These are phyloP conservation scores for Sinocyclocheilus anshuiensis DNA, from an alignment of 2,113 vertebrate species.

Conservation along the genomic window DNA sequence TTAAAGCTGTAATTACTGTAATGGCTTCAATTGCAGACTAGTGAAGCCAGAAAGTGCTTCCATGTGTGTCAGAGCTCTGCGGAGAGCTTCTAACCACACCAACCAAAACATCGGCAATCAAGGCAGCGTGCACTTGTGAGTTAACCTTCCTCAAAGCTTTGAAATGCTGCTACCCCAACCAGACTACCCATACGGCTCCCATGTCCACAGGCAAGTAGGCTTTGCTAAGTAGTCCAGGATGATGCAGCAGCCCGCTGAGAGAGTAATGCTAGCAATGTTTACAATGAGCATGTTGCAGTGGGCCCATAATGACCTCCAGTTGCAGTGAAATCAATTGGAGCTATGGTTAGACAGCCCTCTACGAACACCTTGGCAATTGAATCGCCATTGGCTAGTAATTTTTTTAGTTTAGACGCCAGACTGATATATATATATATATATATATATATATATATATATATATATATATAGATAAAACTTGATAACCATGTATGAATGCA, in stretches of 20 bases:
- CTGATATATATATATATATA: no score
- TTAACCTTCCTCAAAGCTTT: constrained; percentile 34
- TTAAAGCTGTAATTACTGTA: constrained; percentile 88
- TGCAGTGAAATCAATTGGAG: background rate
- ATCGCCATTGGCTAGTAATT: no score
- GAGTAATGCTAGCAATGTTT: background rate
- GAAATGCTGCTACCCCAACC: background rate
- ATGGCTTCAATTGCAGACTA: constrained; percentile 83
- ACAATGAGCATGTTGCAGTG: background rate
- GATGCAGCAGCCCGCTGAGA: background rate
- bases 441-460: no score
- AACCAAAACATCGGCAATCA: constrained; percentile 55
- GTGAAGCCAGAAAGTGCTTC: constrained; percentile 86
- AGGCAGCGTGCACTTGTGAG: constrained; percentile 27
- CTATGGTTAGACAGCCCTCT: no score
- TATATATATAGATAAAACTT: no score
- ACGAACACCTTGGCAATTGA: no score
- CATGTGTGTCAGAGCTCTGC: constrained; percentile 78
- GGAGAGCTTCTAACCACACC: constrained; percentile 65
- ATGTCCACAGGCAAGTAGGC: background rate
- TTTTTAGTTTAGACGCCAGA: no score
- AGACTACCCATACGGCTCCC: background rate
- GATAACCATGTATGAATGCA: no score
- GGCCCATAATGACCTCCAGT: background rate
- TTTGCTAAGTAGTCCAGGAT: background rate